These are phyloP conservation scores for Lasiommata megera DNA, from an alignment of 2,888 invertebrate genomes.

Conservation along the genomic window DNA sequence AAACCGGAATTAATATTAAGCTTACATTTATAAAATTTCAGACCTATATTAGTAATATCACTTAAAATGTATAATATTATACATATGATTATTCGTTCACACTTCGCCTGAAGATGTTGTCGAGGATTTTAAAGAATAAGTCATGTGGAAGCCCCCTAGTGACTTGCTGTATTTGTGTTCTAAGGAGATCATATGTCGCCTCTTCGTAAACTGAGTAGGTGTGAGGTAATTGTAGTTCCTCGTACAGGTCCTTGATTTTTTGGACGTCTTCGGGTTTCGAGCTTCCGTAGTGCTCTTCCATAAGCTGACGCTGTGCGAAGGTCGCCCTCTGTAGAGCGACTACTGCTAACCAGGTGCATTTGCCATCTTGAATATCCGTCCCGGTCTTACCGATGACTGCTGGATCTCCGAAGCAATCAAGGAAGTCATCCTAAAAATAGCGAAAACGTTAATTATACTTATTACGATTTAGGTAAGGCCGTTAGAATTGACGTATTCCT, in stretches of 20 bases:
- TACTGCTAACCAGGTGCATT: constrained; percentile 97
- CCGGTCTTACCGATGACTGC: constrained; percentile 93
- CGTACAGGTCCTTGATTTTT: constrained; percentile 88
- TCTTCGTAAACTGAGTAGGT: constrained; percentile 91
- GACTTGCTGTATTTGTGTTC: constrained; percentile 91
- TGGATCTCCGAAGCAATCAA: constrained; percentile 95
- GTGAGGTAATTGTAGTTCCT: constrained; percentile 87
- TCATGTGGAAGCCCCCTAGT: constrained; percentile 90
- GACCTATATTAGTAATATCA: constrained; percentile 15
- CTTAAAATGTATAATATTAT: neutral
- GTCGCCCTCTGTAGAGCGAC: constrained; percentile 91
- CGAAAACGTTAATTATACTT: too few species aligned
- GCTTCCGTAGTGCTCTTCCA: constrained; percentile 89
- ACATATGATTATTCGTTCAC: constrained; percentile 14
- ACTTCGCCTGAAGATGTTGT: constrained; percentile 86
- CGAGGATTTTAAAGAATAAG: constrained; percentile 90
- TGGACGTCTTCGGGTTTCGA: constrained; percentile 84
- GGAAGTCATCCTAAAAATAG: constrained; percentile 88
- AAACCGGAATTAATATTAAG: neutral
- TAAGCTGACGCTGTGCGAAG: constrained; percentile 85
- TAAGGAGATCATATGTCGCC: constrained; percentile 90
- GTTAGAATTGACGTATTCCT: too few species aligned
- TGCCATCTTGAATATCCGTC: constrained; percentile 96
- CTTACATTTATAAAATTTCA: neutral
- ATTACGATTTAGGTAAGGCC: too few species aligned